A percentile compares a stretch with the other conserved stretches of the same genome.
Conservation (phyloP, 2,797 vertebrate species). For the Acipenser transmontanus region DNA sequence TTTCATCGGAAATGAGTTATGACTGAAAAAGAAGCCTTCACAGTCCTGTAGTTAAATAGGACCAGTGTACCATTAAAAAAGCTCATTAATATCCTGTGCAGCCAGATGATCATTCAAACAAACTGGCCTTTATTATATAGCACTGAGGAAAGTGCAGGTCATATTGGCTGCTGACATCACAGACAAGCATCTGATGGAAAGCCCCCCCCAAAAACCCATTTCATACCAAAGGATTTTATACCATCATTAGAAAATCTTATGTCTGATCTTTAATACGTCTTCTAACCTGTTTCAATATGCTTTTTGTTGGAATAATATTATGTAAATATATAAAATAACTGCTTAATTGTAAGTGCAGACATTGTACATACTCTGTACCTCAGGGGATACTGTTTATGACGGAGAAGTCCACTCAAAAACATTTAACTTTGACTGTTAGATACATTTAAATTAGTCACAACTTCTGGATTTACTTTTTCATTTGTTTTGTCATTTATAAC, state of each 20-base stretch:
- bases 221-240: constrained; percentile 36
- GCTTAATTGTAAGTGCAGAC: too few species aligned
- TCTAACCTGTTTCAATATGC: constrained; percentile 8
- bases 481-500: too few species aligned
- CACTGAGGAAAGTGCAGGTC: constrained; percentile 43
- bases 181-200: constrained; percentile 63
- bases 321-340: too few species aligned
- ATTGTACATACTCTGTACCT: too few species aligned
- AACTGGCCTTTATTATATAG: constrained; percentile 62
- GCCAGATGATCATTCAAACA: constrained; percentile 59
- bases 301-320: constrained; percentile 15
- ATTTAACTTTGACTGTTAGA: constrained; percentile 33
- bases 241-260: constrained; percentile 46
- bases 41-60: constrained; percentile 61
- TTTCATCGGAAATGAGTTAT: constrained; percentile 77
- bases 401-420: constrained; percentile 30
- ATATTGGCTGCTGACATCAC: constrained; percentile 57
- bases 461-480: not conserved
- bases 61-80: constrained; percentile 64
- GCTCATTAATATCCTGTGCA: constrained; percentile 67
- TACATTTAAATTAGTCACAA: constrained; percentile 49
- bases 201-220: too few species aligned
- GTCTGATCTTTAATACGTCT: constrained; percentile 43
- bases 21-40: constrained; percentile 64
- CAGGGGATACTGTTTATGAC: constrained; percentile 32